Base-by-base conservation (phyloP, 64 coral and sea anemone genomes). In the Acropora tenuis region DNA sequence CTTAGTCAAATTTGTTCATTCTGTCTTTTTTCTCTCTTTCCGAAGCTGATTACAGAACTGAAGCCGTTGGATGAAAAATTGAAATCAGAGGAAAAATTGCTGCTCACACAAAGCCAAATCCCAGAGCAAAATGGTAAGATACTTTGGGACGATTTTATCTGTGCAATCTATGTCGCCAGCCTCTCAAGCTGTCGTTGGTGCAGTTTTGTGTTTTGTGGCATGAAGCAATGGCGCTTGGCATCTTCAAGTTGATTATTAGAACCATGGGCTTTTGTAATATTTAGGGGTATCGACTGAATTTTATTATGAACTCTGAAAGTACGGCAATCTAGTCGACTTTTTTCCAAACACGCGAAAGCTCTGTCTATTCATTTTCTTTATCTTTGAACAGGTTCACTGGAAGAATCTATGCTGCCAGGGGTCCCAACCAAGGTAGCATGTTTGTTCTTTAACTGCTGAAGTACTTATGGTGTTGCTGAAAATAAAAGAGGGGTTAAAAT, bases 41-140 rank as follows among this genome's bases (percentile, higher is more conserved):
- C 82, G 2, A 80, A 97, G 95, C 88, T 97, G 6, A 94, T 97
- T 11, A 97, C 86, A 87, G 95, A 94, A 84, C 95, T 97, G n/a
- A 88, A 97, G 50, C 95, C 95, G 66, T 7, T 94, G 8, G 95
- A 97, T 79, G 67, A 90, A 43, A 94, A 83, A 74, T 78, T 97
- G 18, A 92, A 97, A 69, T 80, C 91, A 57, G 95, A 91, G 43
- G 90, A 91, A 15, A 75, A 97, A 20, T 7, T 47, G 8, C 77
- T 97, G 17, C 88, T 97, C 30, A 71, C 59, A 78, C 80, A 90
- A 47, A 58, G 57, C 50, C 87, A 46, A 73, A 68, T 6, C 15
- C 41, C 47, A 10, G 20, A 65, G 3, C 20, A 94, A 48, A 83
- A 15, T 66, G 92, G 92, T 94, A 11, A 9, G 46, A 59, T 61